phyloP scores from a whole-genome alignment of 2,888 invertebrate genomes.

The Drosophila barbarae region DNA sequence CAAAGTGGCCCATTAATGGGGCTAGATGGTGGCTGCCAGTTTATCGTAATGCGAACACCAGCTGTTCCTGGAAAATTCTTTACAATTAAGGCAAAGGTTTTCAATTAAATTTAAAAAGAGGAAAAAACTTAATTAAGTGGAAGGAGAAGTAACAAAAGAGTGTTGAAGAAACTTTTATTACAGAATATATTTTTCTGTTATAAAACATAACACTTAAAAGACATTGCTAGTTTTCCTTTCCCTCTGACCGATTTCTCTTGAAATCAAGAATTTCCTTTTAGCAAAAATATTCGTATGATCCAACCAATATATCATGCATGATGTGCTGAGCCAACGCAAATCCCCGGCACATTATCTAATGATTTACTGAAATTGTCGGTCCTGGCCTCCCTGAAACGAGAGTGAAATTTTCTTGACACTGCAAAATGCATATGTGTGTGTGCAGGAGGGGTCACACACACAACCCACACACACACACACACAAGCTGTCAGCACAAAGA shows the following conservation, averaged over 20 bases:
- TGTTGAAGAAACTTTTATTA: no score
- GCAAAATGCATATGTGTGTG: constrained; percentile 49
- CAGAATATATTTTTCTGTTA: no score
- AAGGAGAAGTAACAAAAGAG: no score
- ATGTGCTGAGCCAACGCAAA: constrained; percentile 37
- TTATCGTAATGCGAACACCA: constrained; percentile 13
- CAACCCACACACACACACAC: constrained; percentile 10
- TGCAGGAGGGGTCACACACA: not conserved
- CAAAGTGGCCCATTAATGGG: constrained; percentile 52
- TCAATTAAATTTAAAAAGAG: not conserved
- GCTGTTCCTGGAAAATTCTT: not conserved
- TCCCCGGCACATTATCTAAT: constrained; percentile 50
- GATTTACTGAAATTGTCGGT: constrained; percentile 45
- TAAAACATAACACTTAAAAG: not conserved
- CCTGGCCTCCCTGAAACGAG: constrained; percentile 24
- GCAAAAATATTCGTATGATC: constrained; percentile 13
- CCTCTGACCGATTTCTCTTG: not conserved
- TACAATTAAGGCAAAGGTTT: not conserved
- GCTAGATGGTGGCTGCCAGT: constrained; percentile 15
- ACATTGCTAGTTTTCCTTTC: not conserved
- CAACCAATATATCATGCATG: constrained; percentile 25
- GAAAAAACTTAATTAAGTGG: not conserved
- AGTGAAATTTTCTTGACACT: constrained; percentile 61
- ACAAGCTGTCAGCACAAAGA: constrained; percentile 38
- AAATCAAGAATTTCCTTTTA: not conserved